These are phyloP conservation scores for Drosophila leontia DNA, from an alignment of 1,140 invertebrate genomes.

Conservation along the genomic window DNA sequence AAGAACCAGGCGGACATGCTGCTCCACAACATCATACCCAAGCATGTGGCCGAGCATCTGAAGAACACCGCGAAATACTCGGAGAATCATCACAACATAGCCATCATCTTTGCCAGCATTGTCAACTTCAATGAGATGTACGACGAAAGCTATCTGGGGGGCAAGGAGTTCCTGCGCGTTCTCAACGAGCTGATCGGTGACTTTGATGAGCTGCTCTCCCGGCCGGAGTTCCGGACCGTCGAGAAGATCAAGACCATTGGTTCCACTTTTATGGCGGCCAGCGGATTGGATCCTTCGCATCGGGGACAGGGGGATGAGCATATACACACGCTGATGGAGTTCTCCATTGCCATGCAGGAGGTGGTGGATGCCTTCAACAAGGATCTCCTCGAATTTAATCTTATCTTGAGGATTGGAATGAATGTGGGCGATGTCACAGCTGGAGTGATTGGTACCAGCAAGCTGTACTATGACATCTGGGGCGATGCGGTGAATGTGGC, in stretches of 20 bases:
- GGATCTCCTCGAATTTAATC: conserved; percentile 94
- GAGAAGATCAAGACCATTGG: conserved; percentile 99
- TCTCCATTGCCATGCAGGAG: conserved; percentile 94
- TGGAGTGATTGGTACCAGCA: conserved; percentile 98
- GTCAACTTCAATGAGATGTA: conserved; percentile 98
- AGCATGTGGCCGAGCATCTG: conserved; percentile 96
- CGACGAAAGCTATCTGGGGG: conserved; percentile 96
- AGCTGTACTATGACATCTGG: conserved; percentile 99
- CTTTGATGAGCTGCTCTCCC: conserved; percentile 96
- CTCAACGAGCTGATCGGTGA: conserved; percentile 97
- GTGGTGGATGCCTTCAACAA: conserved; percentile 95
- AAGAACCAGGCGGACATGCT: conserved; percentile 98
- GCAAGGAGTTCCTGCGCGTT: conserved; percentile 96
- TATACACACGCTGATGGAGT: conserved; percentile 94
- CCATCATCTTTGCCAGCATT: conserved; percentile 97
- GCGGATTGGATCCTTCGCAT: conserved; percentile 93
- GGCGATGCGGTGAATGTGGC: conserved; percentile 99
- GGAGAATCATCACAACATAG: conserved; percentile 96
- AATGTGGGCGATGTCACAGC: conserved; percentile 96
- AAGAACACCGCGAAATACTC: conserved; percentile 98
- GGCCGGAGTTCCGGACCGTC: conserved; percentile 93
- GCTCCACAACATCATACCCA: conserved; percentile 97
- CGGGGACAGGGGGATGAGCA: conserved; percentile 90
- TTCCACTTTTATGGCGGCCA: conserved; percentile 98
- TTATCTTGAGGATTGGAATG: conserved; percentile 94